These are phyloP conservation scores for Acanthosepion esculentum DNA, from an alignment of 2,888 invertebrate genomes.

Conservation along the genomic window DNA sequence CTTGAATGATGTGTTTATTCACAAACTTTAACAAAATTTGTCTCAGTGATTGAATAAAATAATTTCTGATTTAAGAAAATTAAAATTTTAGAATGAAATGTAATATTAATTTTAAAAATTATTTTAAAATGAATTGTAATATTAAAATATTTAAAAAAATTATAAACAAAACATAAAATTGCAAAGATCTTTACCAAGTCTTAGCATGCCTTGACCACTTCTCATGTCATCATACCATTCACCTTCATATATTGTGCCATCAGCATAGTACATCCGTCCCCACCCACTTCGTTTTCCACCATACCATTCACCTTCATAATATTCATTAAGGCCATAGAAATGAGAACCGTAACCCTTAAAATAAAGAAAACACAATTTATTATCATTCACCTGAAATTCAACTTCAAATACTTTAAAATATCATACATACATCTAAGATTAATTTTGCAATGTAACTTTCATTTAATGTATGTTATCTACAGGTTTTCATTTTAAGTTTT, in stretches of 20 bases:
- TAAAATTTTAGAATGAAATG: too few relatives aligned
- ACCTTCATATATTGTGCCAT: conserved; percentile 75
- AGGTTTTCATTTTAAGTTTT: too few relatives aligned
- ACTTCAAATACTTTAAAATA: background rate
- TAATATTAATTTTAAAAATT: too few relatives aligned
- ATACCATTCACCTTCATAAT: conserved; percentile 76
- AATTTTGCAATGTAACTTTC: background rate
- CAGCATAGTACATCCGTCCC: conserved; percentile 75
- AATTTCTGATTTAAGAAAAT: too few relatives aligned
- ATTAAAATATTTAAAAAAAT: background rate
- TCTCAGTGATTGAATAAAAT: too few relatives aligned
- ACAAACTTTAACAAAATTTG: too few relatives aligned
- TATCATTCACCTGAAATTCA: background rate
- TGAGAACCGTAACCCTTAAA: conserved; percentile 75
- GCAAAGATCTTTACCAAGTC: conserved; percentile 65
- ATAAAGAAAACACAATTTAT: background rate
- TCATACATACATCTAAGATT: background rate
- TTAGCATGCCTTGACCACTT: conserved; percentile 74
- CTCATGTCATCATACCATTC: conserved; percentile 75
- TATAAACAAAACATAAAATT: background rate
- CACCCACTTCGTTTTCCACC: conserved; percentile 75
- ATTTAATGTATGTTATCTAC: too few relatives aligned
- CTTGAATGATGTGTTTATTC: too few relatives aligned
- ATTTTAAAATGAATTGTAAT: too few relatives aligned
- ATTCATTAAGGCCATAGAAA: conserved; percentile 73